phyloP scores from a whole-genome alignment of 2,888 invertebrate species.

The Phalera bucephala region DNA sequence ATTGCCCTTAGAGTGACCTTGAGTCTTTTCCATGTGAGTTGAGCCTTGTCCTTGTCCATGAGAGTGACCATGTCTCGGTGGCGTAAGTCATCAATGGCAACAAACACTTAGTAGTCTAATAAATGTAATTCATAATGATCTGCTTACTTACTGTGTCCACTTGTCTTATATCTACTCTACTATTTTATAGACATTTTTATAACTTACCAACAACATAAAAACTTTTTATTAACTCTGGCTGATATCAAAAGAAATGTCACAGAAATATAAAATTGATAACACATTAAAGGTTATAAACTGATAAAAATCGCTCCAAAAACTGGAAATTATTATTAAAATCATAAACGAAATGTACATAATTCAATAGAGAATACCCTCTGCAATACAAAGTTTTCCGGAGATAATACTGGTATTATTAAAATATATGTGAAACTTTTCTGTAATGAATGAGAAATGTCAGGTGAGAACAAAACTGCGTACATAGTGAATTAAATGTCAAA shows the following conservation, averaged over 20 bases:
- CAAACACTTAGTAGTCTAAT: too few relatives aligned
- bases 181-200: too few relatives aligned
- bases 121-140: too few relatives aligned
- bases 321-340: constrained; percentile 38
- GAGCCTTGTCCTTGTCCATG: too few relatives aligned
- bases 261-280: constrained; percentile 3
- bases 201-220: too few relatives aligned
- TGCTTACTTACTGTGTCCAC: too few relatives aligned
- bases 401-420: constrained; percentile 9
- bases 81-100: too few relatives aligned
- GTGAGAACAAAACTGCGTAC: constrained; percentile 31
- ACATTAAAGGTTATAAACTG: constrained; percentile 47
- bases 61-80: too few relatives aligned
- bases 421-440: constrained; percentile 38
- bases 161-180: too few relatives aligned
- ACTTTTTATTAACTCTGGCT: neutral
- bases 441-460: constrained; percentile 66
- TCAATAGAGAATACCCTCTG: constrained; percentile 33
- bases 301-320: constrained; percentile 51
- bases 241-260: neutral
- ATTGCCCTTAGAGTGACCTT: too few relatives aligned
- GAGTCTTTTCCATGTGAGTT: too few relatives aligned
- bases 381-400: too few relatives aligned
- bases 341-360: constrained; percentile 50
- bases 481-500: neutral